Conservation (phyloP, 2,888 invertebrate genomes). For the Blera fallax region DNA sequence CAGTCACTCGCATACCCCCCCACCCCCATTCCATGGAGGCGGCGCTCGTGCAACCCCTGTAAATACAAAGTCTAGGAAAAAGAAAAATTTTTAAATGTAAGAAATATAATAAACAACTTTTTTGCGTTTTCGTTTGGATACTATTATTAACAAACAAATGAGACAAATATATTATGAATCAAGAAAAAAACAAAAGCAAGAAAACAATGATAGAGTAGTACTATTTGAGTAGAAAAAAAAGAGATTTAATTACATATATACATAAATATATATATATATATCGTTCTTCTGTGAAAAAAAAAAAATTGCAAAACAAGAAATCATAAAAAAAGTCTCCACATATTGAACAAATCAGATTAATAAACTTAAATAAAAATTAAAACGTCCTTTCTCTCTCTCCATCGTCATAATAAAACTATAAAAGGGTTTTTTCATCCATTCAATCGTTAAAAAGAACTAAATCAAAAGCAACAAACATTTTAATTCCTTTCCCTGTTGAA, state of each 20-base stretch:
- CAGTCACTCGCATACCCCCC: constrained; percentile 2
- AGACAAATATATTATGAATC: constrained; percentile 43
- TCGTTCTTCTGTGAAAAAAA: constrained; percentile 54
- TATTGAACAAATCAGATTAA: constrained; percentile 40
- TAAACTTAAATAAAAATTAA: constrained; percentile 25
- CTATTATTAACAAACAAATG: constrained; percentile 37
- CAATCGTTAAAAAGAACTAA: background rate
- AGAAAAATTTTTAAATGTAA: constrained; percentile 49
- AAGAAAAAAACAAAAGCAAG: background rate
- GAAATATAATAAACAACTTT: constrained; percentile 28
- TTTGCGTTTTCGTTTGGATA: constrained; percentile 47
- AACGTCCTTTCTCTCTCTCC: constrained; percentile 42
- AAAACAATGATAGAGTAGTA: constrained; percentile 9
- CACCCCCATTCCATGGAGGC: constrained; percentile 48
- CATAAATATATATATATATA: constrained; percentile 14
- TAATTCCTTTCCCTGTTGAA: background rate
- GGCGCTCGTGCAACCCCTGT: constrained; percentile 51
- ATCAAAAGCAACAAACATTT: background rate
- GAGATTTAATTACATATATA: constrained; percentile 35
- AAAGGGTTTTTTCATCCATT: background rate
- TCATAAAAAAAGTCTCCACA: constrained; percentile 23
- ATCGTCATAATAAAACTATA: background rate
- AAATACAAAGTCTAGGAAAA: constrained; percentile 63
- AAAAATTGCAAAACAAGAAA: constrained; percentile 25
- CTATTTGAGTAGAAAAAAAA: constrained; percentile 35